phyloP scores from a whole-genome alignment of 1,140 invertebrate species.

The Eurosta solidaginis region DNA sequence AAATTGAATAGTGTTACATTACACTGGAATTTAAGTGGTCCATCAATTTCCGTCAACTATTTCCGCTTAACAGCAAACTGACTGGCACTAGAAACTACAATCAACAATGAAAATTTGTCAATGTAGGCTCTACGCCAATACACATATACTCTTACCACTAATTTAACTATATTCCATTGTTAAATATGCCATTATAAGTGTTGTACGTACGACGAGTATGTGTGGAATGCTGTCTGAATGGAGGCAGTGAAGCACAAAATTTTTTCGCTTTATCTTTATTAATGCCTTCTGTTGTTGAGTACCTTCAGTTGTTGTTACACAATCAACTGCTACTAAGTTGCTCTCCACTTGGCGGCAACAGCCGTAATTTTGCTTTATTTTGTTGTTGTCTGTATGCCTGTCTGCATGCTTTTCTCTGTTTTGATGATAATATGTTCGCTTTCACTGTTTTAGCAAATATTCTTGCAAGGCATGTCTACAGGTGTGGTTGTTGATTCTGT shows the following conservation, averaged over 20 bases:
- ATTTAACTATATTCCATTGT: too few species aligned
- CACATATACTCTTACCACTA: not conserved
- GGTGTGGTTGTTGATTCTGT: not conserved
- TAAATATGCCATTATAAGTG: not conserved
- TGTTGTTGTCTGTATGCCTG: not conserved
- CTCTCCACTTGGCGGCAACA: not conserved
- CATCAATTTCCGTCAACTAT: constrained; percentile 38
- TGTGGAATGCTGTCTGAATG: not conserved
- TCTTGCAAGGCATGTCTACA: too few species aligned
- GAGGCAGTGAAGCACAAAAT: not conserved
- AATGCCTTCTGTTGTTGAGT: not conserved
- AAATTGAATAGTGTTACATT: constrained; percentile 18
- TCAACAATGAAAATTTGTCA: not conserved
- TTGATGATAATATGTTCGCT: too few species aligned
- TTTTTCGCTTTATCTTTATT: not conserved
- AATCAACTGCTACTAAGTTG: not conserved
- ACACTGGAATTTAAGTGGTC: constrained; percentile 29
- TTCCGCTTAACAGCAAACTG: constrained; percentile 34
- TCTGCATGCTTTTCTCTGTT: not conserved
- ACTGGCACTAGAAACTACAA: not conserved
- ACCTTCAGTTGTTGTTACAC: not conserved
- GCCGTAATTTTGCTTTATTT: not conserved
- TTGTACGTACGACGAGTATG: not conserved
- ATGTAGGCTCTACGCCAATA: not conserved
- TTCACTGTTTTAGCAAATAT: too few species aligned